Evolutionary conservation across 2,113 vertebrate genomes (phyloP).

Genomic region (Xiphias gladius): DNA sequence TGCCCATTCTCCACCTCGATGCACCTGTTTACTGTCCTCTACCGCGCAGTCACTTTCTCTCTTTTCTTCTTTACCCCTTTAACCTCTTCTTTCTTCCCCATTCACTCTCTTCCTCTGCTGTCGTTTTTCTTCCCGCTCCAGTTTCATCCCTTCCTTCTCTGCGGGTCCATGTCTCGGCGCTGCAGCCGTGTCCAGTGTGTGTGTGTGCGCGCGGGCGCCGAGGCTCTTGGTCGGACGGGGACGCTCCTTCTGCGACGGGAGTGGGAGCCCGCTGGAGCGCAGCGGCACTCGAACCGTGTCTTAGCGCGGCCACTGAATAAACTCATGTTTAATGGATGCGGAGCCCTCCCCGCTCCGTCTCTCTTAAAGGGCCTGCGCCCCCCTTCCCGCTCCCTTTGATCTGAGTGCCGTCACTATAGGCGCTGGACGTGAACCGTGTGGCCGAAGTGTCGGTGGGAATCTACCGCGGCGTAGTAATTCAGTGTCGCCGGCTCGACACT

Average conservation of each 20-base stretch:
- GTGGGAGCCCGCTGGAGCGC: constrained; percentile 61
- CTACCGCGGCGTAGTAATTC: constrained; percentile 25
- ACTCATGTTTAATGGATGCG: constrained; percentile 81
- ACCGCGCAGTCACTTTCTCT: constrained; percentile 47
- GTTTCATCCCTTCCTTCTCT: constrained; percentile 42
- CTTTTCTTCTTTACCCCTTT: constrained; percentile 28
- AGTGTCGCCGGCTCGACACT: constrained; percentile 10
- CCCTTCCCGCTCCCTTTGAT: constrained; percentile 57
- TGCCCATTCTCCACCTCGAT: constrained; percentile 81
- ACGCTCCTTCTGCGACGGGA: constrained; percentile 48
- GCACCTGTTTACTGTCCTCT: constrained; percentile 67
- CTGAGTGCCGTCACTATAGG: constrained; percentile 27
- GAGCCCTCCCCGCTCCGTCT: constrained; percentile 51
- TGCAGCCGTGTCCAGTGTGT: constrained; percentile 47
- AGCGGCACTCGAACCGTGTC: constrained; percentile 68
- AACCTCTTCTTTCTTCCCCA: constrained; percentile 43
- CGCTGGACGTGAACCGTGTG: constrained; percentile 33
- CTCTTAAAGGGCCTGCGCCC: constrained; percentile 80
- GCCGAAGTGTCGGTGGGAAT: constrained; percentile 45
- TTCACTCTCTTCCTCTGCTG: constrained; percentile 16
- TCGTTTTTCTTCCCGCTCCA: constrained; percentile 10
- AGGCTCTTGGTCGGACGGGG: constrained; percentile 24
- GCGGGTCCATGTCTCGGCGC: constrained; percentile 53
- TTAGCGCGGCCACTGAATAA: constrained; percentile 68
- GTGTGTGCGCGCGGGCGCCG: neutral